These are phyloP conservation scores for Dyspetes luteomarginatus DNA, from an alignment of 2,888 invertebrate species.

Conservation along the genomic window DNA sequence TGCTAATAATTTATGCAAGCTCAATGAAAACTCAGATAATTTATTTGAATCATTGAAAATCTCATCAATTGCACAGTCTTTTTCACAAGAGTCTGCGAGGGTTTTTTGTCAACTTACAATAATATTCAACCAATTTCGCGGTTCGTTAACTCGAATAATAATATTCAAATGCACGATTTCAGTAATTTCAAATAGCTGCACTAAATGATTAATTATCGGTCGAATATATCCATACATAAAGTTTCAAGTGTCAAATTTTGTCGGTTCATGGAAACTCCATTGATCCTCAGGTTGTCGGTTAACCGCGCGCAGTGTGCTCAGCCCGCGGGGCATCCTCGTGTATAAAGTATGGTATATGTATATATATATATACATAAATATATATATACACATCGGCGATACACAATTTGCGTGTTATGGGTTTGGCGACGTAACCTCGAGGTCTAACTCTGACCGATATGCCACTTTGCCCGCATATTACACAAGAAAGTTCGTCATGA, in stretches of 20 bases:
- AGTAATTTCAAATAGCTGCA: slow-evolving; percentile 7
- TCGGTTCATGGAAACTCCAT: slow-evolving; percentile 35
- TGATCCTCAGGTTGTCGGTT: slow-evolving; percentile 32
- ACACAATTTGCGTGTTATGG: not conserved
- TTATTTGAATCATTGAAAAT: too few relatives aligned
- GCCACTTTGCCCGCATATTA: slow-evolving; percentile 18
- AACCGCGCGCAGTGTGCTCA: slow-evolving; percentile 3
- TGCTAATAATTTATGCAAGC: too few relatives aligned
- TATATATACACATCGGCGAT: not conserved
- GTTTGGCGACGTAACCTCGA: slow-evolving; percentile 1
- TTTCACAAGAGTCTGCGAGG: not conserved
- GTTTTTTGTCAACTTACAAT: not conserved
- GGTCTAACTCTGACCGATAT: slow-evolving; percentile 38
- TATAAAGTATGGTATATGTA: not conserved
- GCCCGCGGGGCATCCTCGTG: not conserved
- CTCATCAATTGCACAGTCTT: too few relatives aligned
- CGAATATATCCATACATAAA: not conserved
- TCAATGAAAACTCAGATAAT: too few relatives aligned
- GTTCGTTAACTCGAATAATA: not conserved
- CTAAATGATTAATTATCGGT: slow-evolving; percentile 40
- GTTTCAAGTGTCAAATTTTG: slow-evolving; percentile 27
- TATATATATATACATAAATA: slow-evolving; percentile 10
- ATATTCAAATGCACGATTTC: slow-evolving; percentile 1
- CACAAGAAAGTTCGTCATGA: slow-evolving; percentile 35
- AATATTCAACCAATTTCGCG: not conserved